phyloP scores from a whole-genome alignment of 2,113 vertebrate species.

The Upupa epops region DNA sequence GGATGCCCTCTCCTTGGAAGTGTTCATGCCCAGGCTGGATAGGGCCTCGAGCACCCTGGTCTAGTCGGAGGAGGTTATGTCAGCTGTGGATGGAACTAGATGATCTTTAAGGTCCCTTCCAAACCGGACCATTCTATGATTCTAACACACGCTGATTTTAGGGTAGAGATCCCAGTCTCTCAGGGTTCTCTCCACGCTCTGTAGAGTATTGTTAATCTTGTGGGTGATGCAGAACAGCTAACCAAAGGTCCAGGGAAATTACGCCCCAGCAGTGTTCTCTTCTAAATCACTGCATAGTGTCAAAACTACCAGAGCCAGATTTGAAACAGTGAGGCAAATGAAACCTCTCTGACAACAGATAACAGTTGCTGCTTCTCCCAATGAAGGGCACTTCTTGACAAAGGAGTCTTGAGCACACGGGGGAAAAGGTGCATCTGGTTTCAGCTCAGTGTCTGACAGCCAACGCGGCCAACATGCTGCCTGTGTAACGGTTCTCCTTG shows the following conservation, averaged over 20 bases:
- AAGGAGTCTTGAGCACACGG: neutral
- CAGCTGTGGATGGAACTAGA: too few relatives aligned
- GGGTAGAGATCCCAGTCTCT: rapidly evolving
- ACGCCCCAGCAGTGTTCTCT: neutral
- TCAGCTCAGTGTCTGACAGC: neutral
- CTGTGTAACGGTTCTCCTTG: neutral
- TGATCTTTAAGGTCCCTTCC: too few relatives aligned
- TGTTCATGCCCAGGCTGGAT: too few relatives aligned
- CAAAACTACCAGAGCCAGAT: neutral
- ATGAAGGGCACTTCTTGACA: neutral
- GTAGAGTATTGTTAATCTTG: neutral
- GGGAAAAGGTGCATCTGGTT: neutral
- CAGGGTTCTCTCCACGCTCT: neutral
- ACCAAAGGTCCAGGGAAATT: neutral
- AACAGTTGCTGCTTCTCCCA: neutral
- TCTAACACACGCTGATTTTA: rapidly evolving
- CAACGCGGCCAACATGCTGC: rapidly evolving
- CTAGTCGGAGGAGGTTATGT: too few relatives aligned
- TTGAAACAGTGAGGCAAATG: neutral
- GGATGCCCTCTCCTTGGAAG: too few relatives aligned
- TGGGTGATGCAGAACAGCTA: neutral
- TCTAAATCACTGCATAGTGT: neutral
- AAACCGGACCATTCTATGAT: neutral
- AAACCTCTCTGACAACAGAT: neutral
- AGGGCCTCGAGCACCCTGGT: too few relatives aligned